Conservation (phyloP, 2,113 vertebrate genomes). For the Pluvialis apricaria region DNA sequence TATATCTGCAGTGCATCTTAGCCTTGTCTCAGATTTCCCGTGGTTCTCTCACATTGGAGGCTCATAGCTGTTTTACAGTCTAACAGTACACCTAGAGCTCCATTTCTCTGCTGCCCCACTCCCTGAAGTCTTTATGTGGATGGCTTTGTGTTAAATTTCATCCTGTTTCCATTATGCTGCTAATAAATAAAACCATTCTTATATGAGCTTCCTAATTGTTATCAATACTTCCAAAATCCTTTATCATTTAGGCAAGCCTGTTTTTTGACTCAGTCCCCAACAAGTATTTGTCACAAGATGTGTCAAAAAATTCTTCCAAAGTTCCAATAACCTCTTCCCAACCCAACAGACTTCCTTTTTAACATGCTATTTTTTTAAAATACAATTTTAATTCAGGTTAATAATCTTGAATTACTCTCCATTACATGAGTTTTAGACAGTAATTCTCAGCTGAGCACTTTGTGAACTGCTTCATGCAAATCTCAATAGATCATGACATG, state of each 20-base stretch:
- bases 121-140: not conserved
- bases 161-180: not conserved
- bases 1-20: not conserved
- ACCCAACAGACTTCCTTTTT: not conserved
- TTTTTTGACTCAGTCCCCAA: not conserved
- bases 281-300: not conserved
- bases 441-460: not conserved
- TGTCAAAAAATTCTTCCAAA: not conserved
- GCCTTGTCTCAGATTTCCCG: not conserved
- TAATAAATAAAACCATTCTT: not conserved
- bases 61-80: not conserved
- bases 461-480: not conserved
- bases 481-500: not conserved
- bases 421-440: not conserved
- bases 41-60: not conserved
- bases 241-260: not conserved
- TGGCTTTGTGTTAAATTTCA: not conserved
- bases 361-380: not conserved
- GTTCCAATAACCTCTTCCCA: not conserved
- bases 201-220: not conserved
- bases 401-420: not conserved
- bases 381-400: not conserved
- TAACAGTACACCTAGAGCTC: not conserved
- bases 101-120: not conserved
- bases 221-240: not conserved